Conservation (phyloP, 2,797 vertebrate genomes). For the Sebastes oblongus region DNA sequence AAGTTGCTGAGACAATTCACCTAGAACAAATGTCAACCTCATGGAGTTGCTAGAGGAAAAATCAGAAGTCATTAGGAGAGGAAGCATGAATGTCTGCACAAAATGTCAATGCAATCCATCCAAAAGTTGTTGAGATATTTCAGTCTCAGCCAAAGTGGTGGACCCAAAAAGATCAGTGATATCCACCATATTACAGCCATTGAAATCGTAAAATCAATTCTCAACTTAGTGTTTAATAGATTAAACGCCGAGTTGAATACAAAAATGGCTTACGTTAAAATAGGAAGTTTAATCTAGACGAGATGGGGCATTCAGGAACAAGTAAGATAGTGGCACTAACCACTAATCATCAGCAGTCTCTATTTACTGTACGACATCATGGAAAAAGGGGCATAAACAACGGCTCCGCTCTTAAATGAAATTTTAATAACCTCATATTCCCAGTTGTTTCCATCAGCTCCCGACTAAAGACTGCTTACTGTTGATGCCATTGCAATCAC, state of each 20-base stretch:
- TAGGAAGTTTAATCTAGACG: not conserved
- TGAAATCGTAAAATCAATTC: not conserved
- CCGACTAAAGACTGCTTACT: conserved; percentile 2
- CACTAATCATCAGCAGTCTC: not conserved
- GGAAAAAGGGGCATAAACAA: conserved; percentile 13
- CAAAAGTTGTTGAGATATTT: not conserved
- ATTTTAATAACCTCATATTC: conserved; percentile 30
- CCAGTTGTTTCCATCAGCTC: conserved; percentile 9
- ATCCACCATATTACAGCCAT: not conserved
- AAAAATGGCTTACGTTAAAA: not conserved
- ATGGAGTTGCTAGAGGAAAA: not conserved
- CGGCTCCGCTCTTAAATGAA: conserved; percentile 31
- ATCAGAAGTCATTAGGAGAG: not conserved
- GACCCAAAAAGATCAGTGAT: not conserved
- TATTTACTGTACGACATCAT: not conserved
- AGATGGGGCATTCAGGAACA: not conserved
- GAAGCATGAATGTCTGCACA: not conserved
- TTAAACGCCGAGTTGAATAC: not conserved
- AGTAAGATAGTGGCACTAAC: not conserved
- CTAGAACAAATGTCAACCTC: not conserved
- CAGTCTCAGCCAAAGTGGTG: not conserved
- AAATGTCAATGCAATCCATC: not conserved
- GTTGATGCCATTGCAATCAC: not conserved
- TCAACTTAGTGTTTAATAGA: not conserved
- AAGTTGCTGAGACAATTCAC: not conserved